Conservation (phyloP, 64 coral and sea anemone genomes). For the Cladopsammia gracilis region DNA sequence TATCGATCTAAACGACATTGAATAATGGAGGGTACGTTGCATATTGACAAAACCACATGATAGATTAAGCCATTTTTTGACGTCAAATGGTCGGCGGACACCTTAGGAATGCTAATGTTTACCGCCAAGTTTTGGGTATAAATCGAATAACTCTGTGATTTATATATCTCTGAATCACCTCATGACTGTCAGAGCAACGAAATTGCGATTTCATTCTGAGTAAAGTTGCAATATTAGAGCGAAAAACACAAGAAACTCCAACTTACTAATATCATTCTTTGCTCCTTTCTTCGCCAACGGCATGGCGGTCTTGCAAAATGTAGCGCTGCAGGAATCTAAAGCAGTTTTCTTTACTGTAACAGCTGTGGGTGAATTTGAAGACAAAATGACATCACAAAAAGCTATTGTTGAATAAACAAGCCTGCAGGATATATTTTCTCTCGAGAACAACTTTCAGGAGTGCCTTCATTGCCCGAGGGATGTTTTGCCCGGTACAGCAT, state of each 20-base stretch:
- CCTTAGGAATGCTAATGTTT: slow-evolving; percentile 44
- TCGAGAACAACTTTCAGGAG: not conserved
- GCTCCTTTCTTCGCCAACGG: slow-evolving; percentile 42
- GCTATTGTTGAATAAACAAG: not conserved
- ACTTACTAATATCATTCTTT: slow-evolving; percentile 60
- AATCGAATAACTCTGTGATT: slow-evolving; percentile 8
- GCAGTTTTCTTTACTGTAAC: slow-evolving; percentile 4
- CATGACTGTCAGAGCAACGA: not conserved
- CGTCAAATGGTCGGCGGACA: slow-evolving; percentile 6
- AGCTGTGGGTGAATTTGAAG: not conserved
- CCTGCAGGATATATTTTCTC: not conserved
- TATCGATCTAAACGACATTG: not conserved
- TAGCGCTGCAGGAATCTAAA: slow-evolving; percentile 11
- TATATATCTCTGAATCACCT: not conserved
- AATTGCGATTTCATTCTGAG: not conserved
- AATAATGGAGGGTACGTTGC: not conserved
- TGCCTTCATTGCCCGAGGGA: not conserved
- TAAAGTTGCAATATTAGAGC: not conserved
- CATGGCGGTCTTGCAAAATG: not conserved
- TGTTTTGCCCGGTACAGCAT: not conserved
- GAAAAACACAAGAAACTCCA: not conserved
- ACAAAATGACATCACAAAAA: not conserved
- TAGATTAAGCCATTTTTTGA: not conserved
- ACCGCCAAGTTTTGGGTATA: not conserved
- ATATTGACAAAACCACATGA: not conserved